Evolutionary conservation across 2,797 vertebrate species (phyloP), one percentile per base, ranked within the genome.

Genomic region (Girardinus metallicus): DNA sequence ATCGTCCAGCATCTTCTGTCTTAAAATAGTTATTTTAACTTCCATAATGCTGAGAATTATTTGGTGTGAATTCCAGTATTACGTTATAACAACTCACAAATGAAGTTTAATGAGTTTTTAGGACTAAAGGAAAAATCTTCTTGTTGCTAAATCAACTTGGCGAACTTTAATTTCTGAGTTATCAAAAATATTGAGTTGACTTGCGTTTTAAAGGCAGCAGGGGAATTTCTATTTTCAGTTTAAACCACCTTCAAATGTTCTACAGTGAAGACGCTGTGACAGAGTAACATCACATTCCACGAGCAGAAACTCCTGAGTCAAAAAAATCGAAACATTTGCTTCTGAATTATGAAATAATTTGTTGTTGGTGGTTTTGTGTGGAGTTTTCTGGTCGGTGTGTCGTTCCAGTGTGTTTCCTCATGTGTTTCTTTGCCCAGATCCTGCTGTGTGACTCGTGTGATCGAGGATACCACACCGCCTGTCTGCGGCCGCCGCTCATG

Each of bases 391-490:
- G 7, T 31, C 55, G 0, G 8, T 68, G 12, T 68, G 5, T 46
- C 29, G 29, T 72, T 53, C 53, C 5, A 62, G 57, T 76, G 26
- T 31, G 16, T 51, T 11, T 68, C 6, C 29, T 1, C 21, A 15
- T 62, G 9, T 64, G 0, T 68, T 39, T 10, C 75, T 26, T 6
- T 85, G 85, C 49, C 1, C 92, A 99, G 99, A 99, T 99, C 90
- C 94, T 99, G 88, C 92, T 99, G 82, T 99, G 99, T 70, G 99
- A 99, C 92, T 97, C 97, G 0, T 99, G 98, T 84, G 99, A 99
- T 89, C 97, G 96, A 0, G 99, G 99, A 0, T 99, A 97, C 90
- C 99, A 99, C 91, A 99, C 99, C 0, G 98, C 99, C 81, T 99
- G 99, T 80, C 96, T 99, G 78, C 96, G 98, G 3, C 99, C 99